Conservation (phyloP, 2,888 invertebrate species). For the Elmis aenea region DNA sequence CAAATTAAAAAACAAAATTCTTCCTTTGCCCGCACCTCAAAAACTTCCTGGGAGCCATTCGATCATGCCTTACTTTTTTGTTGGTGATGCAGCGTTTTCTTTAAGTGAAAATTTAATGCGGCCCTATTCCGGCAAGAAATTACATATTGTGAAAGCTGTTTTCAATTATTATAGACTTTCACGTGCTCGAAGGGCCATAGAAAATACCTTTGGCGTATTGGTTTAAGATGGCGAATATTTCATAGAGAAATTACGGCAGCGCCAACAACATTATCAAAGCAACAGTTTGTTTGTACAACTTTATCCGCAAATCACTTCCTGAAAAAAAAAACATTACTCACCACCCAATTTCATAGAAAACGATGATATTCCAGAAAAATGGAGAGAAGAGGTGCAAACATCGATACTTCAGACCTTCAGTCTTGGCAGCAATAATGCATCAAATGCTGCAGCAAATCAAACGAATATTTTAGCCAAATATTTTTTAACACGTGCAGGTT, state of each 20-base stretch:
- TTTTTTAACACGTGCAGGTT: slow-evolving; percentile 10
- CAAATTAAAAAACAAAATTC: neutral
- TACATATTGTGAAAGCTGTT: slow-evolving; percentile 11
- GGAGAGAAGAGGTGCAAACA: slow-evolving; percentile 11
- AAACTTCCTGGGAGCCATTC: slow-evolving; percentile 5
- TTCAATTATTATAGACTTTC: slow-evolving; percentile 19
- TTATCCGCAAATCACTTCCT: slow-evolving; percentile 6
- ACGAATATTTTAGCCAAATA: slow-evolving; percentile 11
- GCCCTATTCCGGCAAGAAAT: slow-evolving; percentile 5
- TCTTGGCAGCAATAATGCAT: slow-evolving; percentile 10
- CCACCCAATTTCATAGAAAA: slow-evolving; percentile 13
- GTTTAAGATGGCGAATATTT: slow-evolving; percentile 19
- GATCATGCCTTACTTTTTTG: slow-evolving; percentile 11
- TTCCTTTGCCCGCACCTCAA: neutral
- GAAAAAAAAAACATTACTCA: slow-evolving; percentile 6
- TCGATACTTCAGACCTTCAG: slow-evolving; percentile 5
- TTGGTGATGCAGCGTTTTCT: slow-evolving; percentile 11
- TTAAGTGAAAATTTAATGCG: slow-evolving; percentile 7
- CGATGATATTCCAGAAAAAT: slow-evolving; percentile 13
- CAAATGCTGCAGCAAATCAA: neutral
- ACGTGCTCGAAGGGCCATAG: slow-evolving; percentile 16
- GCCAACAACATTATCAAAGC: slow-evolving; percentile 20
- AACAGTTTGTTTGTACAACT: slow-evolving; percentile 18
- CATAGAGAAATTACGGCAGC: slow-evolving; percentile 13
- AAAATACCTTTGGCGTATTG: slow-evolving; percentile 21